Evolutionary conservation across 1,140 invertebrate genomes (phyloP).

Genomic region (Chrysomallon squamiferum): DNA sequence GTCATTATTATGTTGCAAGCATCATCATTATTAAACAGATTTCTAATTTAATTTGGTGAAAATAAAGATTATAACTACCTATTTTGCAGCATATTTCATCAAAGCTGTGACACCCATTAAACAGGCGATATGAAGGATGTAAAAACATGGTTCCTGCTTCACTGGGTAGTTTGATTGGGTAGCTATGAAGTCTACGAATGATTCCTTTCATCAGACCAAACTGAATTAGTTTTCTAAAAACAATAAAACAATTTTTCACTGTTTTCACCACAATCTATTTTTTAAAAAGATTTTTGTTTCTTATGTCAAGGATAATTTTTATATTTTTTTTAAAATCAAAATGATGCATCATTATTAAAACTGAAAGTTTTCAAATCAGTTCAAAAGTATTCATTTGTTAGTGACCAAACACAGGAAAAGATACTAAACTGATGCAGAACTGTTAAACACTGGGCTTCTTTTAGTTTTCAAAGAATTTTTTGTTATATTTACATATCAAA

Average conservation of each 20-base stretch:
- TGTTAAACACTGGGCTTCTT: too few species aligned
- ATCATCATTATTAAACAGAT: too few species aligned
- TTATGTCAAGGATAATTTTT: not conserved
- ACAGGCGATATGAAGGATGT: conserved; percentile 67
- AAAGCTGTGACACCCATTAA: conserved; percentile 80
- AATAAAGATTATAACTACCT: conserved; percentile 50
- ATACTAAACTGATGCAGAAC: too few species aligned
- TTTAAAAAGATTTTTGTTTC: not conserved
- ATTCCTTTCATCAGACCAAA: conserved; percentile 88
- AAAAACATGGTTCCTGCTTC: conserved; percentile 15
- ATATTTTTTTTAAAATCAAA: not conserved
- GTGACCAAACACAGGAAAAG: too few species aligned
- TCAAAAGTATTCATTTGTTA: too few species aligned
- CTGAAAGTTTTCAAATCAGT: too few species aligned
- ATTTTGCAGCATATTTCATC: conserved; percentile 90
- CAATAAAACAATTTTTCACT: too few species aligned
- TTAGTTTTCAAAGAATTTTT: too few species aligned
- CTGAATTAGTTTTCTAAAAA: conserved; percentile 79
- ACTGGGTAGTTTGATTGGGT: conserved; percentile 47
- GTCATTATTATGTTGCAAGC: too few species aligned
- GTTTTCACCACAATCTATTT: not conserved
- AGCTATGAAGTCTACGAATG: conserved; percentile 83
- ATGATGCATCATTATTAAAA: not conserved
- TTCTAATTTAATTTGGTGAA: too few species aligned
- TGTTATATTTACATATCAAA: too few species aligned